Percentiles rank a stretch among this genome's conserved stretches.
phyloP scores from a whole-genome alignment of 1,140 invertebrate genomes.

The Drosophila neocordata region DNA sequence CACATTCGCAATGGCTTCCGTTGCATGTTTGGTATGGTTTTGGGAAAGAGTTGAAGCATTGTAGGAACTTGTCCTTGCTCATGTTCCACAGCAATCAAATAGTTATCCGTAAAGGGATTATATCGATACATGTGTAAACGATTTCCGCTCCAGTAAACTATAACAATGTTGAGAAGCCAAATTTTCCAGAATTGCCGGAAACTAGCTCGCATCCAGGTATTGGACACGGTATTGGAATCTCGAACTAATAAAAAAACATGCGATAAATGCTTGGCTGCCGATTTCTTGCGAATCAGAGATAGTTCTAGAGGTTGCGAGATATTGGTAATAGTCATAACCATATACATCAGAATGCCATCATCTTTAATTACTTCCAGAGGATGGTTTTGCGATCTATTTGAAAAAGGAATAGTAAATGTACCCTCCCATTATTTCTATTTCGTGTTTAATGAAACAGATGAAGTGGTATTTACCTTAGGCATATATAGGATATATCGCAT shows the following conservation, averaged over 20 bases:
- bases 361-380: constrained; percentile 60
- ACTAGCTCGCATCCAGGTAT: constrained; percentile 65
- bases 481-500: constrained; percentile 74
- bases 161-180: constrained; percentile 74
- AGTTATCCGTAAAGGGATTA: constrained; percentile 68
- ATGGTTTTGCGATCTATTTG: constrained; percentile 54
- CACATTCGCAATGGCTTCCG: constrained; percentile 68
- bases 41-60: constrained; percentile 60
- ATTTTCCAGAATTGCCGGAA: constrained; percentile 73
- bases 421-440: no score
- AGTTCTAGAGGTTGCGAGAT: constrained; percentile 61
- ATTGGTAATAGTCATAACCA: constrained; percentile 73
- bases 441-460: no score
- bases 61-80: constrained; percentile 28
- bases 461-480: constrained; percentile 45
- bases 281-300: constrained; percentile 67
- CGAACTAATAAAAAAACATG: constrained; percentile 67
- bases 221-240: constrained; percentile 41
- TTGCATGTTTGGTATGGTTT: constrained; percentile 68
- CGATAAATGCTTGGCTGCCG: constrained; percentile 66
- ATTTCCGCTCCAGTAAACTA: constrained; percentile 53
- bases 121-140: constrained; percentile 68
- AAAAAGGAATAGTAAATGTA: no score
- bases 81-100: constrained; percentile 39
- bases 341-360: constrained; percentile 73